Evolutionary conservation across 2,888 invertebrate species (phyloP), one percentile per base, ranked within the genome.

Genomic region (Synanthedon tipuliformis): DNA sequence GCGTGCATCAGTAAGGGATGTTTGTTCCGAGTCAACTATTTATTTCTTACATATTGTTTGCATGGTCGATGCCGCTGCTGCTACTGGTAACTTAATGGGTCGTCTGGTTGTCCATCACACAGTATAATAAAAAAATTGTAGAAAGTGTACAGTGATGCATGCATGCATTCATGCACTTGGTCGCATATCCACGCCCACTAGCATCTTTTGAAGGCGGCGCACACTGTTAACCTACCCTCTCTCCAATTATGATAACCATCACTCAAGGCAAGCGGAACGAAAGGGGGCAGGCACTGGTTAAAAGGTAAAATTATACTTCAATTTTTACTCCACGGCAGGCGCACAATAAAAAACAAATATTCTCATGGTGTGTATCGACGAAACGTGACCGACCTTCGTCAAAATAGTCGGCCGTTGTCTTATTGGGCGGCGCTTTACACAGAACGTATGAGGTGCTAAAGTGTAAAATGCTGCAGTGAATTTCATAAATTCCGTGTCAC

Each of bases 321-420:
- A 85, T 84, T 85, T 87, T 86, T 80, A 82, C 78, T 80, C 79
- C 76, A 73, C 80, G 76, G 70, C 81, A 75, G 74, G 77, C 84
- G 73, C 73, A 78, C 79, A 81, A 82, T 79, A 86, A 86, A 86
- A 87, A 87, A 86, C 86, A 86, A 87, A 87, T 86, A 87, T 85
- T 86, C 87, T 85, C 87, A 86, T 86, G 85, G 82, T 66, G 75
- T 72, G 81, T 82, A 86, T 86, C 86, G 86, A 84, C 77, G 71
- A 80, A 87, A 87, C 87, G 87, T 87, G 87, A 87, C 87, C 81
- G 80, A 82, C 79, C 83, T 81, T 82, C 86, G 82, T 87, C 86
- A 84, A 86, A 87, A 86, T 84, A 83, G 84, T 77, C 79, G 77
- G 75, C 78, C 71, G 82, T 81, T 80, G 83, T 85, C 81, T 86